Evolutionary conservation across 2,113 vertebrate genomes (phyloP).

Genomic region (Forbesichthys papilliferus): DNA sequence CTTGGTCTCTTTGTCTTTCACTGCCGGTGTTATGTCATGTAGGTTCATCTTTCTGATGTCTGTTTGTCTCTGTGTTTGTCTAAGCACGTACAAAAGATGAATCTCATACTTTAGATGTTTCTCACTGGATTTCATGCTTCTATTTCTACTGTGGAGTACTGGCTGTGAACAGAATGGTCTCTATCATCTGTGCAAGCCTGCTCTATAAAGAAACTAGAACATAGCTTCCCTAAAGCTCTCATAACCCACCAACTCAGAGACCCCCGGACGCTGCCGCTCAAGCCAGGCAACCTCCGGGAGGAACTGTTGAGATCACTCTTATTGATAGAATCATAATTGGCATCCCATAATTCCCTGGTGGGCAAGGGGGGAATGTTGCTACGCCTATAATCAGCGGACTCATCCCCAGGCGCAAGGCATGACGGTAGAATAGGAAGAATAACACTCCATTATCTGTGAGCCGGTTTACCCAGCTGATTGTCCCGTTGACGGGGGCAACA

Average conservation of each 20-base stretch:
- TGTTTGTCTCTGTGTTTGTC: too few species aligned
- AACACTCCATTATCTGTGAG: conserved; percentile 58
- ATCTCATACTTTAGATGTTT: too few species aligned
- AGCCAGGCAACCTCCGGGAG: conserved; percentile 19
- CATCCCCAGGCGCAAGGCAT: conserved; percentile 7
- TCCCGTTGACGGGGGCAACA: conserved; percentile 20
- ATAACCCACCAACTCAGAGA: too few species aligned
- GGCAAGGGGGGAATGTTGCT: conserved; percentile 42
- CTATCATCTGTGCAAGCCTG: too few species aligned
- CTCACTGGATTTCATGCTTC: too few species aligned
- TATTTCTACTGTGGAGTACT: too few species aligned
- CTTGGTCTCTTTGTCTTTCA: neutral
- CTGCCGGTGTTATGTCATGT: too few species aligned
- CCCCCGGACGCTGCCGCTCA: neutral
- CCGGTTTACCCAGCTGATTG: conserved; percentile 59
- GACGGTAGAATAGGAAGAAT: conserved; percentile 44
- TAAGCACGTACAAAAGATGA: too few species aligned
- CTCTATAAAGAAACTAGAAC: too few species aligned
- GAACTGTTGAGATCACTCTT: conserved; percentile 25
- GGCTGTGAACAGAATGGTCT: too few species aligned
- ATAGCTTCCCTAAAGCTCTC: neutral
- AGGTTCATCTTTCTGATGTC: too few species aligned
- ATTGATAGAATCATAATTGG: conserved; percentile 49
- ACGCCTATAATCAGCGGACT: conserved; percentile 38
- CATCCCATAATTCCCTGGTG: conserved; percentile 41